Evolutionary conservation across 2,797 vertebrate species (phyloP).

Genomic region (Ciconia nigra): DNA sequence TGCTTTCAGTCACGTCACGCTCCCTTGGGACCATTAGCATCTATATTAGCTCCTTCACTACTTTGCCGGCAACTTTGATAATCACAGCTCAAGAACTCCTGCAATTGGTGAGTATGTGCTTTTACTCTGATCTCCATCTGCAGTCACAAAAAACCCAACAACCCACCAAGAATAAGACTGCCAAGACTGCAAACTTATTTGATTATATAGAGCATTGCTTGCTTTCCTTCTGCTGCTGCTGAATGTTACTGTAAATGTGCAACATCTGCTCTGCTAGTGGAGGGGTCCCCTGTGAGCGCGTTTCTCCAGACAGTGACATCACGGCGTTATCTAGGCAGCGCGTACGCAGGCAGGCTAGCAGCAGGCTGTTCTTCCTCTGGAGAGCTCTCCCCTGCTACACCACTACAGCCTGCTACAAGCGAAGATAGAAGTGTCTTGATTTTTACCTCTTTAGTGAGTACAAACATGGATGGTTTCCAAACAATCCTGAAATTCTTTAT

Average conservation of each 20-base stretch:
- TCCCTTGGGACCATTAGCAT: not conserved
- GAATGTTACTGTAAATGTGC: rapidly evolving
- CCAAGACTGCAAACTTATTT: not conserved
- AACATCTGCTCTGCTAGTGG: not conserved
- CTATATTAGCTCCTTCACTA: not conserved
- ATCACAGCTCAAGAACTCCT: not conserved
- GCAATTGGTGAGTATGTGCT: not conserved
- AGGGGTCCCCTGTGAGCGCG: not conserved
- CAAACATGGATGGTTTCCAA: constrained; percentile 85
- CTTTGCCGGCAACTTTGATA: not conserved
- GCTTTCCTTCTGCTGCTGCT: rapidly evolving
- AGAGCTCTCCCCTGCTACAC: constrained; percentile 5
- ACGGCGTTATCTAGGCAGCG: not conserved
- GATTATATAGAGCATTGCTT: not conserved
- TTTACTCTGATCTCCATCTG: not conserved
- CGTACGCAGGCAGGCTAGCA: not conserved
- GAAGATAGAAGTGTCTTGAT: not conserved
- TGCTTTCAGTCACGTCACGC: not conserved
- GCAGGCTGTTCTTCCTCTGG: not conserved
- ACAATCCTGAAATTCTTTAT: constrained; percentile 82
- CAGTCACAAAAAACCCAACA: not conserved
- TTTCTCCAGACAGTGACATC: not conserved
- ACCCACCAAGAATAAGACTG: not conserved
- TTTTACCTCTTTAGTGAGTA: not conserved
- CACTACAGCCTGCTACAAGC: not conserved